Base-by-base conservation (phyloP, 2,888 invertebrate species). In the Drosophila fungiperda region DNA sequence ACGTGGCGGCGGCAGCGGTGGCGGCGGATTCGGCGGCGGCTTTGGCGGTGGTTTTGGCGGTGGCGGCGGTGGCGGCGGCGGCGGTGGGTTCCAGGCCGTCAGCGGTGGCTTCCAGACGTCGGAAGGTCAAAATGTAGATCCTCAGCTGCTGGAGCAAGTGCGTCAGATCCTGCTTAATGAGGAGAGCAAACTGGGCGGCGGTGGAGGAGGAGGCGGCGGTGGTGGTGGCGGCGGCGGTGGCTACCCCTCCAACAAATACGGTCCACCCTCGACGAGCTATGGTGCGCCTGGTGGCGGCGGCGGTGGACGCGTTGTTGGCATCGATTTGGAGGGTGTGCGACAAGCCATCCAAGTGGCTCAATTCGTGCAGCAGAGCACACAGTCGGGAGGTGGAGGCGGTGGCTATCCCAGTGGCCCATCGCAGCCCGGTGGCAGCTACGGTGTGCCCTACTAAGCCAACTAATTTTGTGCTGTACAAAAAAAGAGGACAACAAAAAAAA, bases 281-380 rank as follows among this genome's bases (percentile, higher is more conserved):
- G 95, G 96, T 68, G 95, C 94, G 64, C 96, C 96, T 68, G 50
- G 83, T 42, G 92, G 92, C 33, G 91, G 93, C 33, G 86, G 85
- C 32, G 92, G 92, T 29, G 92, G 93, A 36, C 92, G 93, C 70
- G 97, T 97, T 65, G 96, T 97, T 82, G 97, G 97, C 81, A 96
- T 97, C 93, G 96, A 97, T 93, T 95, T 97, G 78, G 97, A 97
- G 89, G 97, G 96, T 77, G 96, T 97, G 90, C 96, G 96, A 90
- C 97, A 97, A 90, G 97, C 97, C 85, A 96, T 97, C 93, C 97
- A 97, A 93, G 97, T 97, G 77, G 97, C 97, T 50, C 97, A 97
- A 91, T 97, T 96, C 94, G 95, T 96, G 84, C 97, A 97, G 94
- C 93, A 94, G 78, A 94, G 94, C 93, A 94, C 95, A 71, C 87